Percentiles rank a stretch among this genome's conserved stretches.
phyloP scores from a whole-genome alignment of 2,797 vertebrate species.

The Tadarida brasiliensis region DNA sequence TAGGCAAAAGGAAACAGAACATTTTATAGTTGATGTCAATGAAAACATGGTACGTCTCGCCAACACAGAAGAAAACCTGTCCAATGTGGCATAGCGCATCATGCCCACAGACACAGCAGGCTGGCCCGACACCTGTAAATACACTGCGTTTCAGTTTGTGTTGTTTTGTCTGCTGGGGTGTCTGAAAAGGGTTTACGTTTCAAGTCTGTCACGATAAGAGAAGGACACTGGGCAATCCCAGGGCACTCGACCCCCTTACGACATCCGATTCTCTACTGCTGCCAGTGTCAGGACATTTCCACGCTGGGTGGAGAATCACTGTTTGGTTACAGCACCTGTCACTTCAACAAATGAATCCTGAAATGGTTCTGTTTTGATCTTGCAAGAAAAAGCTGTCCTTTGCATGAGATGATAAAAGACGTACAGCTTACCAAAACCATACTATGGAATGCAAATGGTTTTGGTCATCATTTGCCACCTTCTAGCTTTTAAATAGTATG shows the following conservation, averaged over 20 bases:
- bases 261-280: background rate
- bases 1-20: slow-evolving; percentile 63
- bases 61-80: slow-evolving; percentile 63
- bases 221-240: slow-evolving; percentile 15
- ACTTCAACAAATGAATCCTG: background rate
- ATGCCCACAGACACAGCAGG: slow-evolving; percentile 54
- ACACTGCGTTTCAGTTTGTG: slow-evolving; percentile 50
- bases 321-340: background rate
- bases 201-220: background rate
- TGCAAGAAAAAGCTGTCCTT: background rate
- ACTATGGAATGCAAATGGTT: background rate
- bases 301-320: background rate
- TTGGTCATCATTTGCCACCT: background rate
- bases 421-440: background rate
- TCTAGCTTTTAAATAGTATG: background rate
- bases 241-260: slow-evolving; percentile 1
- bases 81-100: slow-evolving; percentile 14
- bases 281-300: background rate
- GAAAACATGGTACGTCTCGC: slow-evolving; percentile 69
- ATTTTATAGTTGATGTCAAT: slow-evolving; percentile 74
- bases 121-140: slow-evolving; percentile 63
- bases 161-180: background rate
- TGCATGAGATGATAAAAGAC: background rate
- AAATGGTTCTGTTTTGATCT: background rate
- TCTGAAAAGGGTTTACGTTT: slow-evolving; percentile 44